Base-by-base conservation (phyloP, 2,888 invertebrate genomes). In the Heliconius charithonia region DNA sequence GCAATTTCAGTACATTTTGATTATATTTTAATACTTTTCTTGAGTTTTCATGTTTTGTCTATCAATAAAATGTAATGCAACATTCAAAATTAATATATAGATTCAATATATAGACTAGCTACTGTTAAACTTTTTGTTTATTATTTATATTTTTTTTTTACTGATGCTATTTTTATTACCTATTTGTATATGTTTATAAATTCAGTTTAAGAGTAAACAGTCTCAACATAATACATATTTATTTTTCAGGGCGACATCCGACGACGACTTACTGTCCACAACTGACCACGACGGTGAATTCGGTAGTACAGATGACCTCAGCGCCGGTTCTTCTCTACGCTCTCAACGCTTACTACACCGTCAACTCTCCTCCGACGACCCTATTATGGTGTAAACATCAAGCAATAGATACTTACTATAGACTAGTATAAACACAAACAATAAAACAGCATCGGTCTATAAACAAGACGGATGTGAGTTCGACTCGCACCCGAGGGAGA, bases 191-290 rank as follows among this genome's bases (percentile, higher is more conserved):
- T 51, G 51, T 51, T 51, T 4, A 2, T 51, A 51, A 19, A 6
- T 19, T 51, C 2, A 19, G 0, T 51, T 51, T 7, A 51, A 51
- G 16, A 51, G 51, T 19, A 16, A 6, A 51, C 51, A 0, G 51
- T 19, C 19, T 19, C 51, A 19, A 51, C 19, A 51, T 51, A 51
- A 27, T 27, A 63, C 16, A 63, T 27, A 25, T 63, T 63, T 27
- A 16, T 72, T 70, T 41, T 77, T 45, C 87, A 96, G 98, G 84
- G 97, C 98, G 66, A 97, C 97, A 72, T 98, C 98, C 1, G 98
- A 98, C 90, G 98, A 98, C 90, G 98, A 98, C 91, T 95, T 98
- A 88, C 94, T 98, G 73, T 96, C 95, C 87, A 96, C 89, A 65
- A 97, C 97, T 37, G 97, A 97, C 91, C 96, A 97, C 85, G 98